Evolutionary conservation across 2,797 vertebrate genomes (phyloP), one percentile per base, ranked within the genome.

Genomic region (Mormyrops boulengeri): DNA sequence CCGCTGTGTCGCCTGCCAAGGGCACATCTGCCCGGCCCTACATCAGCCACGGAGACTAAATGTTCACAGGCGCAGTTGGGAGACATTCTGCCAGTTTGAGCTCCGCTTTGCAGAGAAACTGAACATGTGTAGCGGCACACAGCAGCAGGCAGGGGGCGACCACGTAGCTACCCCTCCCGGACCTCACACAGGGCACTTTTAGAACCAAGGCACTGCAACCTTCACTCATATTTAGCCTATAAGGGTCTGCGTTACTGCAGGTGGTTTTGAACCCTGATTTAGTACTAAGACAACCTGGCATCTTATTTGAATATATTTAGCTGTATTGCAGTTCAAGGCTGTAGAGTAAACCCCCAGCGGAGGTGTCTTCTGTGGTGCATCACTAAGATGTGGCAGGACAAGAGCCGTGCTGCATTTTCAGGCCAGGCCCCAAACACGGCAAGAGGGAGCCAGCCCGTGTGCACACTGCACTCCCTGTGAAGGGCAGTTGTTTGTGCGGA

Each of bases 1-100:
- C 30, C 66, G 0, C 66, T 38, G 26, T 2, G 9, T 14, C 30
- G 9, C 66, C 26, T 5, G 66, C 66, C 66, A 73, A 17, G 66
- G 66, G 30, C 26, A 34, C 26, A 17, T 34, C 34, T 73, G 66
- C 30, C 66, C 66, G 17, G 66, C 12, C 26, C 26, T 38, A 17
- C 12, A 91, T 90, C 90, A 92, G 87, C 88, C 55, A 92, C 89
- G 44, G 88, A 60, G 85, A 91, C 90, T 90, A 30, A 92, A 91
- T 91, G 88, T 89, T 90, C 89, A 60, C 66, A 73, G 57, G 52
- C 89, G 6, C 84, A 69, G 88, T 19, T 44, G 41, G 77, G 4
- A 84, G 88, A 91, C 22, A n/a, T 17, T 86, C 26, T 55, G 49
- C 30, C 49, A 8, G 88, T 34, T 14, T n/a, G 47, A 34, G 66